These are phyloP conservation scores for Pteruthius melanotis DNA, from an alignment of 2,113 vertebrate genomes.

Conservation along the genomic window DNA sequence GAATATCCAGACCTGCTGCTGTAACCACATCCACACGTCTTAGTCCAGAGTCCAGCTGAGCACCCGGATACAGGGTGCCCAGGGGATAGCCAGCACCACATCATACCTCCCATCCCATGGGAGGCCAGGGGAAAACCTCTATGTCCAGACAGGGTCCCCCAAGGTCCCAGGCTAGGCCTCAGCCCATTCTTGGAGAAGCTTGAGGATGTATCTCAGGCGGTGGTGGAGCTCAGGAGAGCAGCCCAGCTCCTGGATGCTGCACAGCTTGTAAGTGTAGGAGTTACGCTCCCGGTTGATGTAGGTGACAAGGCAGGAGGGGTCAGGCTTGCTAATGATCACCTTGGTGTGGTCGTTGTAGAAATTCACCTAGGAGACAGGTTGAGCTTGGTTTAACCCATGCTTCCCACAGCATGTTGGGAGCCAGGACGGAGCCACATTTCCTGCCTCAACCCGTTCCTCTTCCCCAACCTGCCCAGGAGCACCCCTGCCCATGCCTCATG, in stretches of 20 bases:
- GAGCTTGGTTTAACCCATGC: not conserved
- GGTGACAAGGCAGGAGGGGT: conserved; percentile 88
- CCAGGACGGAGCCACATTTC: not conserved
- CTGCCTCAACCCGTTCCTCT: conserved; percentile 41
- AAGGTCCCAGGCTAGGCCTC: conserved; percentile 66
- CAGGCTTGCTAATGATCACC: conserved; percentile 90
- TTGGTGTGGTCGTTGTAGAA: conserved; percentile 98
- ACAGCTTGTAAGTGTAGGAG: conserved; percentile 88
- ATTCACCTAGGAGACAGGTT: conserved; percentile 82
- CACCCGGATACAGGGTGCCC: not conserved
- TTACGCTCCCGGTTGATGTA: conserved; percentile 91
- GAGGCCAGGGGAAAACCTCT: not conserved
- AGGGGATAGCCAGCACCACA: conserved; percentile 37
- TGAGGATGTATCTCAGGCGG: conserved; percentile 85
- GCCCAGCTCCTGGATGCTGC: conserved; percentile 84
- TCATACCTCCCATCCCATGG: not conserved
- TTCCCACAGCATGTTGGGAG: not conserved
- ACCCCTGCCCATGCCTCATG: not conserved
- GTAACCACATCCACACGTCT: conserved; percentile 8
- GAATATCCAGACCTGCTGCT: not conserved
- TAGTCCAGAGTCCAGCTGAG: conserved; percentile 26
- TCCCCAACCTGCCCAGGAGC: not conserved
- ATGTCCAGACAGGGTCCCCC: not conserved
- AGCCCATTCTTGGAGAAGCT: conserved; percentile 86
- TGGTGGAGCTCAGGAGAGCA: conserved; percentile 86